Conservation (phyloP, 2,888 invertebrate species). For the Lysandra bellargus region DNA sequence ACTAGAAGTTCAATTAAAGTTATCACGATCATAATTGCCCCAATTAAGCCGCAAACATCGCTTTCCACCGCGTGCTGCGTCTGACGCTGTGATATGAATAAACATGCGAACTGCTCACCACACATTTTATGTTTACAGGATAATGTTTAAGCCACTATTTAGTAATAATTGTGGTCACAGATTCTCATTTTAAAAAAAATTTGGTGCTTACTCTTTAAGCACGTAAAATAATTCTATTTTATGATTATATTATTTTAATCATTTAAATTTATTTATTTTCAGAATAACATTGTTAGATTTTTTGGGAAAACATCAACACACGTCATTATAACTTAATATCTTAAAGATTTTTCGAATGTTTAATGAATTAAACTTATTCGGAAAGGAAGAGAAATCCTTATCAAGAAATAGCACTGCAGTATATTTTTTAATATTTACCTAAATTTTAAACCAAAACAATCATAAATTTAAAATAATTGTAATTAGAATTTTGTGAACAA, state of each 20-base stretch:
- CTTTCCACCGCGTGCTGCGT: constrained; percentile 5
- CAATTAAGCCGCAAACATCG: constrained; percentile 25
- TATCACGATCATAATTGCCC: constrained; percentile 23
- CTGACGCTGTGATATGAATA: constrained; percentile 26
- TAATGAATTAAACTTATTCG: too few relatives aligned
- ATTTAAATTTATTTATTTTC: too few relatives aligned
- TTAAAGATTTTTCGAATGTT: too few relatives aligned
- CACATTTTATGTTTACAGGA: background rate
- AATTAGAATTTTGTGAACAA: constrained; percentile 10
- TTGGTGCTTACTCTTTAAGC: too few relatives aligned
- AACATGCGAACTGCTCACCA: background rate
- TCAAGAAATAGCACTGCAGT: too few relatives aligned
- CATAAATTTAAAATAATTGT: background rate
- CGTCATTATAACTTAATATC: too few relatives aligned
- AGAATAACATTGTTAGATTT: too few relatives aligned
- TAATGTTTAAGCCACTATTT: background rate
- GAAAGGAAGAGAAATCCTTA: too few relatives aligned
- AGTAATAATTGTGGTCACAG: background rate
- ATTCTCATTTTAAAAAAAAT: background rate
- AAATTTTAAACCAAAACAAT: background rate
- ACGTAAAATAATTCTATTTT: too few relatives aligned
- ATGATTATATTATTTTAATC: too few relatives aligned
- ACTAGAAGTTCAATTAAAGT: constrained; percentile 21
- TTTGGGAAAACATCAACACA: too few relatives aligned
- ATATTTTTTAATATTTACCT: too few relatives aligned